A percentile compares a stretch with the other conserved stretches of the same genome.
Conservation (phyloP, 2,113 vertebrate species). For the Monopterus albus region DNA sequence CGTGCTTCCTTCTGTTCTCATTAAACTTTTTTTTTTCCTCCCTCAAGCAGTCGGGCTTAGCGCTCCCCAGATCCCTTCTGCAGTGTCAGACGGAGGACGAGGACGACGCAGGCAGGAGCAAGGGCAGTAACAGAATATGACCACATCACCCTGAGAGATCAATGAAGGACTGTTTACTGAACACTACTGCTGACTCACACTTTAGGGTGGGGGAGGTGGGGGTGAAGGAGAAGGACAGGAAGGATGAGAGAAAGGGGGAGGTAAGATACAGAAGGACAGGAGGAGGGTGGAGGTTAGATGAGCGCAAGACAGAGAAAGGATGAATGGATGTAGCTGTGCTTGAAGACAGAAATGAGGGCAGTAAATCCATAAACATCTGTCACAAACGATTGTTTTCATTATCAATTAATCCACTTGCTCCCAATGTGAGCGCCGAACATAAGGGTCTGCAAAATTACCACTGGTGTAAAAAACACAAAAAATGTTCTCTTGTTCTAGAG, state of each 20-base stretch:
- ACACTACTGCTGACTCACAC: constrained; percentile 62
- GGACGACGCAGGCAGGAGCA: constrained; percentile 1
- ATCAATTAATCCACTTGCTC: not conserved
- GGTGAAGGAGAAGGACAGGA: not conserved
- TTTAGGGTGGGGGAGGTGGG: not conserved
- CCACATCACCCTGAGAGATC: constrained; percentile 54
- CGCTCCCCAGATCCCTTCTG: constrained; percentile 6
- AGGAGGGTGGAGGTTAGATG: constrained; percentile 22
- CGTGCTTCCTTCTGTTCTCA: not conserved
- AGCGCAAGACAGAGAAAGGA: not conserved
- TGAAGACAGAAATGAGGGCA: constrained; percentile 1
- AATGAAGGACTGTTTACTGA: constrained; percentile 34
- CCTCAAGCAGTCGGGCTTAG: constrained; percentile 6
- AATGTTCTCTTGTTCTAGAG: too few species aligned
- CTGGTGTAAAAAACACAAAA: too few species aligned
- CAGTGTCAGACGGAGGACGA: constrained; percentile 14
- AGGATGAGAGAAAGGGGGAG: constrained; percentile 16
- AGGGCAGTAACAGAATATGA: constrained; percentile 34
- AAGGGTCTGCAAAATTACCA: not conserved
- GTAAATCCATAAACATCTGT: constrained; percentile 14
- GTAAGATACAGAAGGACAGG: constrained; percentile 37
- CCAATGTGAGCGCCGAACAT: not conserved
- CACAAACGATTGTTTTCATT: too few species aligned
- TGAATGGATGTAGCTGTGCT: constrained; percentile 33
- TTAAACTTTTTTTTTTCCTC: not conserved